A percentile compares a stretch with the other conserved stretches of the same genome.
Conservation (phyloP, 2,888 invertebrate species). For the Arrhopalites spinosus region DNA sequence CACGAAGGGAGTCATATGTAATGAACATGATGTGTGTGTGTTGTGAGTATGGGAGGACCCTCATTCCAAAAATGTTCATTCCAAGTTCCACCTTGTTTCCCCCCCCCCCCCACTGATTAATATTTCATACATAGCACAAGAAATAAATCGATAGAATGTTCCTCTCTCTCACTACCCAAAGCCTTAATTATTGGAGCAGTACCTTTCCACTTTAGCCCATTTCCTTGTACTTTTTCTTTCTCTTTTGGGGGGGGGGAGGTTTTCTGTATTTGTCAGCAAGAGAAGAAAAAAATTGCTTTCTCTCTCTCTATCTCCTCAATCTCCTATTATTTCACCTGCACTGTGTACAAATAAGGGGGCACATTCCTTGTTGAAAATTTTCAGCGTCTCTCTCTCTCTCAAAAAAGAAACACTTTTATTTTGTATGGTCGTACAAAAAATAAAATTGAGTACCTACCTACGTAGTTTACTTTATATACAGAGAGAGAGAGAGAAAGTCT, state of each 20-base stretch:
- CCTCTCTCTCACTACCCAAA: neutral
- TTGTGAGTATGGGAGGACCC: too few relatives aligned
- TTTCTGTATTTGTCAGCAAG: neutral
- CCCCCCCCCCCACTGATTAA: neutral
- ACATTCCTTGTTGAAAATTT: too few relatives aligned
- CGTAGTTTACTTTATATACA: too few relatives aligned
- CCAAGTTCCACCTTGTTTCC: conserved; percentile 1
- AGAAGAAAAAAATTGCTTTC: neutral
- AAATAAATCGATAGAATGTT: conserved; percentile 1
- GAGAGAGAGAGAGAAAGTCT: too few relatives aligned
- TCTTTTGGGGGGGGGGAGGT: too few relatives aligned
- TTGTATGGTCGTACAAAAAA: neutral
- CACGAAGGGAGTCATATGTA: too few relatives aligned
- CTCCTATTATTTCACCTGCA: conserved; percentile 1
- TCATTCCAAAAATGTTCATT: too few relatives aligned
- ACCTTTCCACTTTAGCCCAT: conserved; percentile 2
- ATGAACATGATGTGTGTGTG: too few relatives aligned
- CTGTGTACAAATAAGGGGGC: too few relatives aligned
- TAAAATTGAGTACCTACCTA: too few relatives aligned
- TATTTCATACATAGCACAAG: neutral
- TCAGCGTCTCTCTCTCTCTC: neutral
- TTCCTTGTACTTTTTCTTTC: neutral
- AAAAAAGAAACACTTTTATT: too few relatives aligned
- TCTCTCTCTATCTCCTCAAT: neutral
- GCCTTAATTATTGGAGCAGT: conserved; percentile 1